Evolutionary conservation across 2,797 vertebrate species (phyloP), one percentile per base, ranked within the genome.

Genomic region (Telmatherina bonti): DNA sequence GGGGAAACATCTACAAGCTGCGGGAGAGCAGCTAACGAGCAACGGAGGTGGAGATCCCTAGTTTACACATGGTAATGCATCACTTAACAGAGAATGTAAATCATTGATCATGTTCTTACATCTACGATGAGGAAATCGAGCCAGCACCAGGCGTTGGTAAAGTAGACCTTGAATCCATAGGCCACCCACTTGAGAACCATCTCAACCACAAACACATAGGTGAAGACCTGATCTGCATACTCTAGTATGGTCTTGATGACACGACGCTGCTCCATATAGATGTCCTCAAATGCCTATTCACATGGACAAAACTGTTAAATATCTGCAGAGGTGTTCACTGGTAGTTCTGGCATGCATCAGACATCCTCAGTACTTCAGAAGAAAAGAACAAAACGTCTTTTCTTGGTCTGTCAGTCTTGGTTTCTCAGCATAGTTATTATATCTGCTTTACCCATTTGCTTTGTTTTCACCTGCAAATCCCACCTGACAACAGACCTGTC

Each of bases 61-160:
- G 30, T 30, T 30, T 30, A 30, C 30, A 30, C 30, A n/a, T 30
- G 30, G 6, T 30, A n/a, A n/a, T n/a, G n/a, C 30, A 30, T 30
- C 6, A 30, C 6, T 30, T 3, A 30, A 30, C 30, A 3, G 30
- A 30, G 30, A 30, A 30, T 30, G 6, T 6, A 30, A 30, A 6
- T 30, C 30, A 52, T 20, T 26, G 13, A 54, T 53, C 7, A 2
- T 16, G 6, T 47, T 63, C 97, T 92, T 88, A 98, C 98, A 0
- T 97, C 96, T 3, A 99, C 97, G 0, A 99, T 97, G 75, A 99
- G 95, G 88, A 99, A 99, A 86, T 99, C 97, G 0, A 99, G 94
- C 96, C 97, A 98, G 92, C 97, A 98, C 98, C 98, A 99, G 0
- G 97, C 96, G 0, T 97, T 98, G 78, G 97, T 99, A 93, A 99